phyloP scores from a whole-genome alignment of 2,113 vertebrate species.

The Oenanthe oenanthe region DNA sequence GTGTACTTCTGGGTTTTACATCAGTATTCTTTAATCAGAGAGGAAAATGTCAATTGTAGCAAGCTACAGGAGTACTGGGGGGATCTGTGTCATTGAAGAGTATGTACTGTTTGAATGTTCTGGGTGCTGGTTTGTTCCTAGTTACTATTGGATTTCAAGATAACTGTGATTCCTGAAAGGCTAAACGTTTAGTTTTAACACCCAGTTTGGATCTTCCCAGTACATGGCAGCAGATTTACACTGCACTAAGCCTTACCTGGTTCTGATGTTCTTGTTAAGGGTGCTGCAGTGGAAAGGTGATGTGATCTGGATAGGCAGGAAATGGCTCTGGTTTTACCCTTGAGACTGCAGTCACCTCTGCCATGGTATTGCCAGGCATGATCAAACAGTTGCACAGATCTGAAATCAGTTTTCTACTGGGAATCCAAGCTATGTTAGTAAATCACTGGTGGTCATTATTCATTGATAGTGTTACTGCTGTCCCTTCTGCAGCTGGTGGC shows the following conservation, averaged over 20 bases:
- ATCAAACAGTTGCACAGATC: background rate
- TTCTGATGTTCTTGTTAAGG: background rate
- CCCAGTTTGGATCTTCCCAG: background rate
- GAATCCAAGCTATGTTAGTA: background rate
- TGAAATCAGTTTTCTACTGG: background rate
- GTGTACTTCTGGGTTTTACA: background rate
- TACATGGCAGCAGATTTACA: background rate
- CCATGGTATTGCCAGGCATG: background rate
- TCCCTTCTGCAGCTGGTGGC: background rate
- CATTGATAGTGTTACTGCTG: background rate
- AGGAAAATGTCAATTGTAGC: background rate
- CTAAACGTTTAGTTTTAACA: background rate
- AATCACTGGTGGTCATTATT: background rate
- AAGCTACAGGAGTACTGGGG: background rate
- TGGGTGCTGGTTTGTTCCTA: background rate
- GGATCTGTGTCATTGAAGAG: background rate
- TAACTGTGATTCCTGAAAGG: background rate
- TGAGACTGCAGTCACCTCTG: slow-evolving; percentile 29
- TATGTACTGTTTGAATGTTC: background rate
- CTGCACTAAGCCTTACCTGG: background rate
- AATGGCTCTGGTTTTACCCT: slow-evolving; percentile 27
- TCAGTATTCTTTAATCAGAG: background rate
- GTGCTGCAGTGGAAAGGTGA: background rate
- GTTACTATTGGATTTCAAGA: background rate
- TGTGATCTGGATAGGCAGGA: background rate